A percentile compares a stretch with the other conserved stretches of the same genome.
Evolutionary conservation across 2,113 vertebrate species (phyloP).

Genomic region (Myiozetetes cayanensis): DNA sequence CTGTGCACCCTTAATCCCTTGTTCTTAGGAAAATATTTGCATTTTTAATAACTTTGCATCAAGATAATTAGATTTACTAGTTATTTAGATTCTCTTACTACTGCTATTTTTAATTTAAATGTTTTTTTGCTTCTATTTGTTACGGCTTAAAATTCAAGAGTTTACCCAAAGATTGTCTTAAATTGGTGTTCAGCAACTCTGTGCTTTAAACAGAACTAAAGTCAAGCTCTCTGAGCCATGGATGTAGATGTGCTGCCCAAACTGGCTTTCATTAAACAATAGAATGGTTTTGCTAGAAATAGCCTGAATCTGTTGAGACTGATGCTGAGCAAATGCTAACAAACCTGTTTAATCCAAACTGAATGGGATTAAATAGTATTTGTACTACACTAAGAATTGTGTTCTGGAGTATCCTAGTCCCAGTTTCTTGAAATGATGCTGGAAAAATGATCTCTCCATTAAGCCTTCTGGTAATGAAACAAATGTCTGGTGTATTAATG

Average conservation of each 20-base stretch:
- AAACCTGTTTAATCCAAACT: background rate
- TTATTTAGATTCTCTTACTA: background rate
- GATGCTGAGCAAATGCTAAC: background rate
- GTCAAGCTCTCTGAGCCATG: background rate
- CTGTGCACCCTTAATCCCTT: background rate
- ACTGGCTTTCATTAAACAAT: background rate
- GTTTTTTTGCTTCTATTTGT: background rate
- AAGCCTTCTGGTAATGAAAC: background rate
- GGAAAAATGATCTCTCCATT: background rate
- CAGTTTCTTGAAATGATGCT: background rate
- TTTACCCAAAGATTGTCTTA: background rate
- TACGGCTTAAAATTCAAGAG: background rate
- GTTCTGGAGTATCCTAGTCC: background rate
- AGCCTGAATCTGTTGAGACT: background rate
- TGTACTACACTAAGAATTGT: background rate
- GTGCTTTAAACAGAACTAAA: background rate
- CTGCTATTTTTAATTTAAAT: background rate
- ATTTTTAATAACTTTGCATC: background rate
- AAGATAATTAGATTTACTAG: background rate
- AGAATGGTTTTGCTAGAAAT: background rate
- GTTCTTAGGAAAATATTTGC: background rate
- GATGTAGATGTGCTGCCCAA: background rate
- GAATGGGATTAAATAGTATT: background rate
- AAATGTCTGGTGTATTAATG: background rate
- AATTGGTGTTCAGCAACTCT: background rate